Conservation (phyloP, 1,140 invertebrate genomes). For the Grapholita molesta region DNA sequence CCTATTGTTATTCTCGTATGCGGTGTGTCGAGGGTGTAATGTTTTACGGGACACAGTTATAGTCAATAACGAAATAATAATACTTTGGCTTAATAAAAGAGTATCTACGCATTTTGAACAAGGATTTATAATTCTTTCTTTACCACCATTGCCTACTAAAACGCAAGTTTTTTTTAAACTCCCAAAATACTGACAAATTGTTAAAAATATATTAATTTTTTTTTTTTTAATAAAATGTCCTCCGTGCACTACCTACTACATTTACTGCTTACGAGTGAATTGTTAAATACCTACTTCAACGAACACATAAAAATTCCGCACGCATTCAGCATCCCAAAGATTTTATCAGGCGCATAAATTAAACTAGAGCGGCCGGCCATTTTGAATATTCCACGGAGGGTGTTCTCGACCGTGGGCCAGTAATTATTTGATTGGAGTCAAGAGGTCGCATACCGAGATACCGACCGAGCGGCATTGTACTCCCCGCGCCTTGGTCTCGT, state of each 20-base stretch:
- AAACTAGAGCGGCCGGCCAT: constrained; percentile 53
- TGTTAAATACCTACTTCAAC: constrained; percentile 1
- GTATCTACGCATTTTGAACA: neutral
- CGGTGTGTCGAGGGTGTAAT: constrained; percentile 75
- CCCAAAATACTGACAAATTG: too few relatives aligned
- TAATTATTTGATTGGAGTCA: constrained; percentile 77
- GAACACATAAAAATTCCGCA: constrained; percentile 13
- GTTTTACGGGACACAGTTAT: constrained; percentile 47
- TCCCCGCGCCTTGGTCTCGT: constrained; percentile 42
- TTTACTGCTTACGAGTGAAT: neutral
- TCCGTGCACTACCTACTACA: neutral
- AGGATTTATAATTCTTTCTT: too few relatives aligned
- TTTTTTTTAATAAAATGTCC: neutral
- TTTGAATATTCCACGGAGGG: constrained; percentile 67
- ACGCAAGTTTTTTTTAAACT: too few relatives aligned
- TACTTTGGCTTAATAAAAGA: constrained; percentile 17
- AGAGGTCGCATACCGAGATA: constrained; percentile 71
- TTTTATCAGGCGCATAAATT: constrained; percentile 53
- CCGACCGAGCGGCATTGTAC: constrained; percentile 54
- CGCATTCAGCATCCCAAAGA: constrained; percentile 22
- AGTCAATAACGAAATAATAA: constrained; percentile 40
- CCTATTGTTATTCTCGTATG: constrained; percentile 74
- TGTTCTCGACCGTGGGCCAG: constrained; percentile 65
- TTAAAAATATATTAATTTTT: neutral
- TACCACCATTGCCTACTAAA: neutral